phyloP scores from a whole-genome alignment of 1,140 invertebrate genomes.

The Tigriopus japonicus region DNA sequence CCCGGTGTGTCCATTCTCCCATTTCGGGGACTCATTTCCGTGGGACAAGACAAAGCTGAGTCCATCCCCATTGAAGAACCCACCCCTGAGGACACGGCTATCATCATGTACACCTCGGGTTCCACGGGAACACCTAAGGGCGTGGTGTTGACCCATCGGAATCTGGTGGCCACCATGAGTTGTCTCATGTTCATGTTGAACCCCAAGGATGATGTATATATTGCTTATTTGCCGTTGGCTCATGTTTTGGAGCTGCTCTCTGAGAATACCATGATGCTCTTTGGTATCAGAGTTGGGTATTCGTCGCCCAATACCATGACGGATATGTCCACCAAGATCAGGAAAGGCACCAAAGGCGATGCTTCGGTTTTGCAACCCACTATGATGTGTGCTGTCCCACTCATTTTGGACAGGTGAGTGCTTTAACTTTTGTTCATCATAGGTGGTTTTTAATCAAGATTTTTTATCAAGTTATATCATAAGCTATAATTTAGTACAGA shows the following conservation, averaged over 20 bases:
- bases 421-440: no score
- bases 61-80: background rate
- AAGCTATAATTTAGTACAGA: no score
- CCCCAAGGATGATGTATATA: conserved; percentile 45
- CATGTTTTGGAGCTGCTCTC: conserved; percentile 76
- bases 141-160: conserved; percentile 53
- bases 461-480: no score
- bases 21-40: background rate
- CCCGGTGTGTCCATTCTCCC: conserved; percentile 31
- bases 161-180: conserved; percentile 70
- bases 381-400: conserved; percentile 82
- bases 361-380: conserved; percentile 74
- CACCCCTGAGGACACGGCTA: conserved; percentile 24
- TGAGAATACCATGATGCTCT: conserved; percentile 23
- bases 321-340: conserved; percentile 81
- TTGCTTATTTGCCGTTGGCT: conserved; percentile 88
- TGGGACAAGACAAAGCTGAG: background rate
- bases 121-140: conserved; percentile 32
- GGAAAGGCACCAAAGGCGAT: conserved; percentile 61
- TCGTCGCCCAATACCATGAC: conserved; percentile 86
- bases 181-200: conserved; percentile 60
- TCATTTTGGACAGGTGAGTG: conserved; percentile 30
- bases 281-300: conserved; percentile 81
- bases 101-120: conserved; percentile 34
- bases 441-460: no score